Evolutionary conservation across 2,797 vertebrate species (phyloP), one percentile per base, ranked within the genome.

Genomic region (Sebastes itinus): DNA sequence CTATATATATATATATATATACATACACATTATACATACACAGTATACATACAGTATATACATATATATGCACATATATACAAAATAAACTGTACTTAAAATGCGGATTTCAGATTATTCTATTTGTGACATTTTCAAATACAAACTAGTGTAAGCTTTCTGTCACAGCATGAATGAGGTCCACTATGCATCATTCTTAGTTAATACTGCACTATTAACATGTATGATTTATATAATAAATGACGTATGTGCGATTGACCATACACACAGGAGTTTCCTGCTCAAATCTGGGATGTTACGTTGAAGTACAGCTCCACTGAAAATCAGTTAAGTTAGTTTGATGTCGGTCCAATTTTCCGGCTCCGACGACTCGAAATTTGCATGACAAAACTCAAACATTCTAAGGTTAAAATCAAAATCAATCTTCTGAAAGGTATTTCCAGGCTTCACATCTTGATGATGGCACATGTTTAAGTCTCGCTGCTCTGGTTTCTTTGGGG

Each of bases 391-490:
- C 63, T 72, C 6, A 49, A 83, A 69, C n/a, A 75, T 63, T 75
- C 74, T 33, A 67, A 67, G 9, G 35, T 38, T 2, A 30, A 4
- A 55, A 64, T 65, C 28, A 52, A 76, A 86, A 68, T 67, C 74
- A 56, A 32, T 86, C 60, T 52, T 38, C 28, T 69, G 3, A 81
- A 81, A 72, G 32, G 64, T 65, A 52, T 87, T 84, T 73, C 52
- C 32, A 49, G 38, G 33, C 35, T 86, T 86, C 85, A 73, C 65
- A 80, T 80, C 68, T 83, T 84, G 68, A 83, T 78, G 77, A 84
- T 52, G 77, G 73, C 81, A 78, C 62, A 75, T 67, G 49, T 80
- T 80, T 56, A 69, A 80, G 77, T 59, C 49, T 42, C 20, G 18
- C 80, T 66, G 46, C 70, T 79, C 22, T 60, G 63, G 35, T 85